Conservation (phyloP, 2,888 invertebrate genomes). For the Rhaphigaster nebulosa region DNA sequence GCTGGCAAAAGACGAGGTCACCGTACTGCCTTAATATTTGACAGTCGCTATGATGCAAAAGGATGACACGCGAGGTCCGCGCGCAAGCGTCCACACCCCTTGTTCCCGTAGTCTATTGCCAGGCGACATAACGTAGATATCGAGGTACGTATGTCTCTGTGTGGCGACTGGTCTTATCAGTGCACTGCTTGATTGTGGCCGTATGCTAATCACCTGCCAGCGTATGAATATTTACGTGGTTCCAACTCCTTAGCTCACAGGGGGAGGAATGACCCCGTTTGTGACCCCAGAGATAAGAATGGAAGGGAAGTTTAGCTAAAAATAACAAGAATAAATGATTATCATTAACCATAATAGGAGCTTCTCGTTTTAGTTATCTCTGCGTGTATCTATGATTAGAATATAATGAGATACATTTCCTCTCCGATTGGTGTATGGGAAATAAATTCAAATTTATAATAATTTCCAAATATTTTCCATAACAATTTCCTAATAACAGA, state of each 20-base stretch:
- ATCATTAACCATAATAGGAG: neutral
- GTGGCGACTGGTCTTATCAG: slow-evolving; percentile 35
- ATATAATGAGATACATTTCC: neutral
- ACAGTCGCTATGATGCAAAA: slow-evolving; percentile 53
- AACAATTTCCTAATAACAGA: no score
- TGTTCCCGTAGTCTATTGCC: neutral
- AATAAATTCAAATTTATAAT: no score
- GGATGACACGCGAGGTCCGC: neutral
- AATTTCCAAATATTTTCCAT: no score
- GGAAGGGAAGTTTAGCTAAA: neutral
- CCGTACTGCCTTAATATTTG: slow-evolving; percentile 41
- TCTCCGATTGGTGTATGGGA: neutral
- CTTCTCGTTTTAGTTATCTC: neutral
- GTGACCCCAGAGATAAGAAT: neutral
- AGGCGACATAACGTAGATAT: slow-evolving; percentile 18
- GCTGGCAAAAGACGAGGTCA: neutral
- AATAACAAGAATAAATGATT: neutral
- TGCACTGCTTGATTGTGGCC: neutral
- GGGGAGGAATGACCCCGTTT: neutral
- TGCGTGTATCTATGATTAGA: neutral
- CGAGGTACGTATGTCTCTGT: slow-evolving; percentile 29
- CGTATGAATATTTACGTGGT: neutral
- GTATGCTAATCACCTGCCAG: neutral
- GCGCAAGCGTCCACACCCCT: slow-evolving; percentile 21
- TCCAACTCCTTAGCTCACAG: neutral